Evolutionary conservation across 1,140 invertebrate genomes (phyloP).

Genomic region (Pachyrhynchus sulphureomaculatus): DNA sequence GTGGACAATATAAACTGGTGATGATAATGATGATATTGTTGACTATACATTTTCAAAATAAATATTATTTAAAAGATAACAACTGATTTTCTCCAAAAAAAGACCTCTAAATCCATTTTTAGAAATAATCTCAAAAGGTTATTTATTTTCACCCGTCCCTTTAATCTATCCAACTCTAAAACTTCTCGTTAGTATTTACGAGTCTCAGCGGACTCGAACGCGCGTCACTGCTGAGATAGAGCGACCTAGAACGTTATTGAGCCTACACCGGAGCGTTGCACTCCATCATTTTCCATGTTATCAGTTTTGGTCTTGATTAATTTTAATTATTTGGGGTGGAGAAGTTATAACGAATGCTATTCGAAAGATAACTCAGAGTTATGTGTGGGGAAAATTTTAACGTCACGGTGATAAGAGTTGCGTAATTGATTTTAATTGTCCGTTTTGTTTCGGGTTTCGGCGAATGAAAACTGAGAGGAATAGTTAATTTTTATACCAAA

Average conservation of each 20-base stretch:
- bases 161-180: conserved; percentile 24
- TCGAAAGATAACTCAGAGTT: conserved; percentile 8
- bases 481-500: too few species aligned
- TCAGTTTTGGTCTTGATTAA: conserved; percentile 35
- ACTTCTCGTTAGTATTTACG: conserved; percentile 35
- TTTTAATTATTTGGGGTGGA: conserved; percentile 35
- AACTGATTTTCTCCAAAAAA: too few species aligned
- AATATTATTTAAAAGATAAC: too few species aligned
- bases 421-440: conserved; percentile 18
- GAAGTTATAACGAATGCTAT: conserved; percentile 23
- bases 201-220: conserved; percentile 26
- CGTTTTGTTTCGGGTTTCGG: neutral
- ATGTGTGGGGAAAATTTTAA: conserved; percentile 8
- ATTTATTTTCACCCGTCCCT: neutral
- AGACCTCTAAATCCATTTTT: neutral
- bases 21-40: too few species aligned
- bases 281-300: conserved; percentile 34
- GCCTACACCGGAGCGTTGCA: conserved; percentile 13
- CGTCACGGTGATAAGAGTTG: conserved; percentile 10
- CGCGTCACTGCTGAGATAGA: conserved; percentile 14
- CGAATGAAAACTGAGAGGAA: neutral
- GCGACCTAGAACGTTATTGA: conserved; percentile 15
- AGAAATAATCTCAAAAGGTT: conserved; percentile 3
- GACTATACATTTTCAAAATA: too few species aligned
- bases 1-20: too few species aligned